Evolutionary conservation across 2,888 invertebrate species (phyloP), one percentile per base, ranked within the genome.

Genomic region (Mesorhabditis sp.): DNA sequence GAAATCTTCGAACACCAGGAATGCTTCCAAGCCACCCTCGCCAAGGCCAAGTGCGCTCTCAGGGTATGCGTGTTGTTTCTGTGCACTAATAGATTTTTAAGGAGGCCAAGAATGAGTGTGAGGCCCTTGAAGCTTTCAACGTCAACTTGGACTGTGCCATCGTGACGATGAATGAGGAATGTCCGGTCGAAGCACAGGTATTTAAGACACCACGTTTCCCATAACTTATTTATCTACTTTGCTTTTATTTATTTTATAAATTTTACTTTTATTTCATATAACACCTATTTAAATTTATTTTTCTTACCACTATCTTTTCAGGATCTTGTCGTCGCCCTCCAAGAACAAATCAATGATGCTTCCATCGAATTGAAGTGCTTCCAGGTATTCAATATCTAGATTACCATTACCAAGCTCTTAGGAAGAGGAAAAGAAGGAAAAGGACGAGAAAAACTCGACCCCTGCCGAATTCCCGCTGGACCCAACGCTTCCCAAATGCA

Each of bases 71-170:
- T 10, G n/a, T 13, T 28, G 10, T 10, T 63, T 63, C 64, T 63
- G 10, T 28, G 10, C 6, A n/a, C 28, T n/a, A 66, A 4, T 67
- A 68, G 6, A n/a, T 43, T 41, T 45, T 69, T 43, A 45, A 72
- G 69, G 75, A 73, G 45, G 75, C 75, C 4, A 75, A 73, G 42
- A 74, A 70, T 0, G 70, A 66, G 6, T 83, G 83, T 41, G 76
- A 75, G 10, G 79, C 82, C 10, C 69, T 83, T 45, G 80, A 81
- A 15, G 73, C 80, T 0, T 83, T 83, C 74, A 83, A 81, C 62
- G 73, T 75, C 58, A 78, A 82, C 68, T 73, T 83, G 45, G 83
- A 83, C 71, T 83, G 83, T 69, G 76, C 79, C 5, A 78, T 83
- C 62, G 75, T 75, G 4, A 72, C 78, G 2, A 74, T 83, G 79